Conservation (phyloP, 2,113 vertebrate genomes). For the Corythornis cristatus region DNA sequence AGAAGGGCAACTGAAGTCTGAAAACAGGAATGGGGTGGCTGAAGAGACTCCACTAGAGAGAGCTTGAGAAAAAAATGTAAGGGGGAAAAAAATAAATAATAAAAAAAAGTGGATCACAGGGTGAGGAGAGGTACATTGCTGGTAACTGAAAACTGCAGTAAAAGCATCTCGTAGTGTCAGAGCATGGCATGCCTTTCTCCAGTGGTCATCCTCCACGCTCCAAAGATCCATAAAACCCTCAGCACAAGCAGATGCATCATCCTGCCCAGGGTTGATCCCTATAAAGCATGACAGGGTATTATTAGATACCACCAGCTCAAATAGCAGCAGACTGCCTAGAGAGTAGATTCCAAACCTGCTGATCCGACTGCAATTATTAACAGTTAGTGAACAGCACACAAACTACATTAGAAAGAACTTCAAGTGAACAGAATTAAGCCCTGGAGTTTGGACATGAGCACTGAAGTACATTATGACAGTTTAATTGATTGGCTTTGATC, state of each 20-base stretch:
- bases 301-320: constrained; percentile 19
- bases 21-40: background rate
- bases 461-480: background rate
- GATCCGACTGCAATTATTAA: background rate
- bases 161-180: background rate
- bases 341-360: background rate
- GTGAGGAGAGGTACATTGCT: background rate
- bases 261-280: background rate
- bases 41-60: background rate
- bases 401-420: background rate
- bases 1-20: accelerated
- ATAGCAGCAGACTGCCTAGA: background rate
- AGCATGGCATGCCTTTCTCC: background rate
- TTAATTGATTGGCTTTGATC: background rate
- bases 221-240: background rate
- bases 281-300: constrained; percentile 12
- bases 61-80: background rate
- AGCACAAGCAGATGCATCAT: background rate
- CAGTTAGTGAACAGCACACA: background rate
- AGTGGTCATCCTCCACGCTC: background rate
- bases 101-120: background rate
- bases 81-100: background rate
- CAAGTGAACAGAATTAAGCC: background rate
- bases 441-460: background rate
- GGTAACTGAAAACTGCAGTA: background rate